Evolutionary conservation across 2,797 vertebrate genomes (phyloP), one percentile per base, ranked within the genome.

Genomic region (Pelobates cultripes): DNA sequence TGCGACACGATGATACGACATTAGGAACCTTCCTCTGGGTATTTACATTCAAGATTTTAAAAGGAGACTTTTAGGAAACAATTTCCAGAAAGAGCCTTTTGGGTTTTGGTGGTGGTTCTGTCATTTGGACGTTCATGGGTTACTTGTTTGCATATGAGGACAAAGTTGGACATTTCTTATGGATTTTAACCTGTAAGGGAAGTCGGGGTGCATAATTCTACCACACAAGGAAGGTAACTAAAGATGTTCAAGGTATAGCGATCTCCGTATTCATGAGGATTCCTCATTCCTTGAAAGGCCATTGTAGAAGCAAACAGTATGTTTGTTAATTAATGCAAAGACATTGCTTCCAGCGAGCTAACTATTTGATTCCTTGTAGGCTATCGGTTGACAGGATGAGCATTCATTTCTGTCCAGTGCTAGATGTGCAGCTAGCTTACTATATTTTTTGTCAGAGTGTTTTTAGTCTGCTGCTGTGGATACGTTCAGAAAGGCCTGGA

Each of bases 191-290:
- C 78, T 73, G 82, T 66, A 72, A 64, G 80, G 4, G 57, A 45
- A 0, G 0, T 51, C 61, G 73, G 72, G 42, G 15, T 60, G 53
- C 61, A 80, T 45, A 55, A 77, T 8, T 0, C 70, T 63, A 70
- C 82, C 72, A 2, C 44, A 3, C 71, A 8, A 45, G 77, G 0
- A 0, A 88, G 90, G 91, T 91, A 91, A 90, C 87, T 73, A 13
- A 74, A 80, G 71, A 79, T 64, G 57, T 47, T 70, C 4, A 15
- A 12, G 74, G 44, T 66, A 14, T 42, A 15, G 10, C 10, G 53
- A 43, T 28, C n/a, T 70, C 74, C 40, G 3, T 47, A 40, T 42
- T 15, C 72, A 71, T 68, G 77, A 15, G 42, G 1, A 3, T 57
- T 12, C 80, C 40, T 41, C 43, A 42, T 61, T 43, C 69, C 70